These are phyloP conservation scores for Crenichthys baileyi DNA, from an alignment of 2,797 vertebrate genomes.

Conservation along the genomic window DNA sequence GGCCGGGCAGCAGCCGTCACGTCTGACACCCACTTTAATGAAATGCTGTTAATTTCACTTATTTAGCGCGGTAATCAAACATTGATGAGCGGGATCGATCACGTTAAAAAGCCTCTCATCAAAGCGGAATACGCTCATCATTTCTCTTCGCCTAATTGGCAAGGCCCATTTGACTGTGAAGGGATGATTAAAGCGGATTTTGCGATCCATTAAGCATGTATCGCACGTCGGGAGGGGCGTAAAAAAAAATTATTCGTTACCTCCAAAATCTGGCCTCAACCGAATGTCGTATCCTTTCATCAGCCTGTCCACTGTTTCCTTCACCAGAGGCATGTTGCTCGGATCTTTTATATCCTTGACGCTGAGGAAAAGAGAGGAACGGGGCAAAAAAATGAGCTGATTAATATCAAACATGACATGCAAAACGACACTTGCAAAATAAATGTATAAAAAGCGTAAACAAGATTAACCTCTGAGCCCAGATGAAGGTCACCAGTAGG, in stretches of 20 bases:
- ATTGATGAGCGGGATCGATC: slow-evolving; percentile 67
- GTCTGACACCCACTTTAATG: slow-evolving; percentile 42
- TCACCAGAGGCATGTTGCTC: slow-evolving; percentile 99
- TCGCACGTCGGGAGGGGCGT: slow-evolving; percentile 69
- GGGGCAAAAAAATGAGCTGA: slow-evolving; percentile 40
- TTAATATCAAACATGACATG: slow-evolving; percentile 61
- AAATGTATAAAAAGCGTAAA: slow-evolving; percentile 22
- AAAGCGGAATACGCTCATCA: slow-evolving; percentile 52
- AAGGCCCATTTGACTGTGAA: slow-evolving; percentile 64
- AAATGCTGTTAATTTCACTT: slow-evolving; percentile 41
- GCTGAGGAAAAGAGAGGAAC: slow-evolving; percentile 76
- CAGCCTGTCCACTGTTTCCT: slow-evolving; percentile 98
- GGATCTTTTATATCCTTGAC: slow-evolving; percentile 95
- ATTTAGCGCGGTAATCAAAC: slow-evolving; percentile 57
- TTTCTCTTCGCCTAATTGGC: slow-evolving; percentile 55
- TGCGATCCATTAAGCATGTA: slow-evolving; percentile 77
- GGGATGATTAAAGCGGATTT: slow-evolving; percentile 73
- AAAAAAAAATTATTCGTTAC: slow-evolving; percentile 82
- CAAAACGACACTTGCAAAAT: slow-evolving; percentile 58
- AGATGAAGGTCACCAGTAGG: slow-evolving; percentile 86
- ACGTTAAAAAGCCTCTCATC: slow-evolving; percentile 62
- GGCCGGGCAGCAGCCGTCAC: slow-evolving; percentile 17
- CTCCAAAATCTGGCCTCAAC: slow-evolving; percentile 99
- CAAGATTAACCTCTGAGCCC: slow-evolving; percentile 90
- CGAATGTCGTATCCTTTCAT: slow-evolving; percentile 99